Percentiles rank a stretch among this genome's conserved stretches.
These are phyloP conservation scores for Mesoclemmys tuberculata DNA, from an alignment of 2,113 vertebrate genomes.

Conservation along the genomic window DNA sequence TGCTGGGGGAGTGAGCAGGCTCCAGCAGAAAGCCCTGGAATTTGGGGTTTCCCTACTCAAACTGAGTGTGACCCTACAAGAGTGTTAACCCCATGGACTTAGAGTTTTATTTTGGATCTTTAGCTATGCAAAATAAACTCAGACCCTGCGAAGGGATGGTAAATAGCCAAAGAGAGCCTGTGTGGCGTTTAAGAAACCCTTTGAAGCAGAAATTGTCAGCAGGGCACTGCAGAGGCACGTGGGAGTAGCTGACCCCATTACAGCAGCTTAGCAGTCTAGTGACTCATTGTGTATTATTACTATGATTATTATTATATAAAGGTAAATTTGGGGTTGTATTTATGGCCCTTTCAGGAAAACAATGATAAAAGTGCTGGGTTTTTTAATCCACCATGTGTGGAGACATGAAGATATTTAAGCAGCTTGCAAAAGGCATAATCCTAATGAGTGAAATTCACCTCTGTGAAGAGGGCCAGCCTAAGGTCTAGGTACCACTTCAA, in stretches of 20 bases:
- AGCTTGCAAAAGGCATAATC: background rate
- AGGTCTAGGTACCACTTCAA: background rate
- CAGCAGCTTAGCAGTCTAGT: too few species aligned
- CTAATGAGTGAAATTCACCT: background rate
- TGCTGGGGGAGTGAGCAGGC: background rate
- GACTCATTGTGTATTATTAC: background rate
- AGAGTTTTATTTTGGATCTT: background rate
- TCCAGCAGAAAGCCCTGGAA: background rate
- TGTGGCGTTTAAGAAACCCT: background rate
- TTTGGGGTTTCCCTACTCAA: background rate
- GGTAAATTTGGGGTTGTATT: background rate
- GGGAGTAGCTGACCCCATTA: background rate
- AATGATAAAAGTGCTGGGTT: background rate
- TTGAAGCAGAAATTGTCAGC: background rate
- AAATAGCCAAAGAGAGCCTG: background rate
- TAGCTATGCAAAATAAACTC: background rate
- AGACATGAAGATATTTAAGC: background rate
- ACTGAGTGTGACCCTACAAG: background rate
- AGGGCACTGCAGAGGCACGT: background rate
- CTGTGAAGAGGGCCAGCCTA: background rate
- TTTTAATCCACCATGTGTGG: background rate
- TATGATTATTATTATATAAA: background rate
- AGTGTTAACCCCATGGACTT: background rate
- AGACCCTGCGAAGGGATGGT: background rate
- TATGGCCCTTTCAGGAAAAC: background rate